Conservation (phyloP, 1,140 invertebrate genomes). For the Lordiphosa mommai region DNA sequence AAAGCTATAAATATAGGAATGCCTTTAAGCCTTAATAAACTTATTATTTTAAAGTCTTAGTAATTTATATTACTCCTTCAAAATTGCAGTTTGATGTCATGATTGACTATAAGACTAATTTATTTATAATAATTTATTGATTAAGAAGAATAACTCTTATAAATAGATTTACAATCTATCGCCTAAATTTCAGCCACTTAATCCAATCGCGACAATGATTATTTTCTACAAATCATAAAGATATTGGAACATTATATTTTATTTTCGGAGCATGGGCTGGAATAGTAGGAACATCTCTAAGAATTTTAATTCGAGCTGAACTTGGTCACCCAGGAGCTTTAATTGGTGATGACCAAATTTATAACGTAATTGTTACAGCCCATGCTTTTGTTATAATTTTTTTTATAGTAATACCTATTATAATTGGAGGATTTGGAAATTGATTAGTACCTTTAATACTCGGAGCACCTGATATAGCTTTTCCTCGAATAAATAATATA, state of each 20-base stretch:
- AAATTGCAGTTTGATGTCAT: slow-evolving; percentile 82
- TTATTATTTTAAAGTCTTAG: not conserved
- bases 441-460: slow-evolving; percentile 88
- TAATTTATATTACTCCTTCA: slow-evolving; percentile 77
- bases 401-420: slow-evolving; percentile 87
- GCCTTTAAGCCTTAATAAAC: slow-evolving; percentile 80
- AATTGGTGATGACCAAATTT: slow-evolving; percentile 85
- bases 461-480: slow-evolving; percentile 87
- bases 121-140: slow-evolving; percentile 27
- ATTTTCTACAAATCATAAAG: slow-evolving; percentile 88
- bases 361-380: slow-evolving; percentile 86
- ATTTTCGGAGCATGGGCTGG: slow-evolving; percentile 85
- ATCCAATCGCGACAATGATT: slow-evolving; percentile 82
- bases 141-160: slow-evolving; percentile 80
- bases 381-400: slow-evolving; percentile 91
- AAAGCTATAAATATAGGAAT: slow-evolving; percentile 81
- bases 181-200: slow-evolving; percentile 82
- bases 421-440: slow-evolving; percentile 90
- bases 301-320: slow-evolving; percentile 85
- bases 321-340: slow-evolving; percentile 82
- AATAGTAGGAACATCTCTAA: slow-evolving; percentile 84
- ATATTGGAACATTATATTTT: slow-evolving; percentile 88
- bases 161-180: slow-evolving; percentile 82
- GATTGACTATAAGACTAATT: slow-evolving; percentile 79
- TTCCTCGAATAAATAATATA: slow-evolving; percentile 89